Conservation (phyloP, 2,888 invertebrate species). For the Scrobipalpa costella region DNA sequence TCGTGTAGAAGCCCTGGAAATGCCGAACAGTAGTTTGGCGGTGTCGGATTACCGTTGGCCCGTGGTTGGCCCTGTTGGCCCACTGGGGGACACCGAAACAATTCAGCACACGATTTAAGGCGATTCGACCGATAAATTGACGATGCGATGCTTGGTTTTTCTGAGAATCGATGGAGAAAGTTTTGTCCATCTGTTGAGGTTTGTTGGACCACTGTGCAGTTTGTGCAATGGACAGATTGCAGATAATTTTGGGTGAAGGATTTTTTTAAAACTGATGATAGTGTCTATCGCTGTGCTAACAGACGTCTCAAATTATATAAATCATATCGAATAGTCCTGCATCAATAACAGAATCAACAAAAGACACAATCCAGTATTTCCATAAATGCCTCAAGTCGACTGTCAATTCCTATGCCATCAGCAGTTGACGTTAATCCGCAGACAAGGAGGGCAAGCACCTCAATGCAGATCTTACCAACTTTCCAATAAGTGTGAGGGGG, state of each 20-base stretch:
- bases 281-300: too few relatives aligned
- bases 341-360: constrained; percentile 8
- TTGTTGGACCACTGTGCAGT: constrained; percentile 8
- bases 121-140: constrained; percentile 11
- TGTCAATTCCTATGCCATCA: constrained; percentile 71
- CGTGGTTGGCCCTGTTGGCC: constrained; percentile 31
- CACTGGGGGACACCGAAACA: constrained; percentile 34
- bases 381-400: constrained; percentile 58
- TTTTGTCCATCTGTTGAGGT: not conserved
- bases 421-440: constrained; percentile 73
- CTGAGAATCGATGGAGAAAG: not conserved
- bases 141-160: constrained; percentile 14
- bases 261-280: too few relatives aligned
- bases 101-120: constrained; percentile 36
- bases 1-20: constrained; percentile 69
- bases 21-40: constrained; percentile 75
- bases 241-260: not conserved
- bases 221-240: not conserved
- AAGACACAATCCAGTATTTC: constrained; percentile 40
- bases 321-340: not conserved
- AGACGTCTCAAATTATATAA: too few relatives aligned
- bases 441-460: constrained; percentile 63
- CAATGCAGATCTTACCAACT: constrained; percentile 62
- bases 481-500: constrained; percentile 64
- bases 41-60: constrained; percentile 58